phyloP scores from a whole-genome alignment of 2,888 invertebrate species.

The Chalcis sispes region DNA sequence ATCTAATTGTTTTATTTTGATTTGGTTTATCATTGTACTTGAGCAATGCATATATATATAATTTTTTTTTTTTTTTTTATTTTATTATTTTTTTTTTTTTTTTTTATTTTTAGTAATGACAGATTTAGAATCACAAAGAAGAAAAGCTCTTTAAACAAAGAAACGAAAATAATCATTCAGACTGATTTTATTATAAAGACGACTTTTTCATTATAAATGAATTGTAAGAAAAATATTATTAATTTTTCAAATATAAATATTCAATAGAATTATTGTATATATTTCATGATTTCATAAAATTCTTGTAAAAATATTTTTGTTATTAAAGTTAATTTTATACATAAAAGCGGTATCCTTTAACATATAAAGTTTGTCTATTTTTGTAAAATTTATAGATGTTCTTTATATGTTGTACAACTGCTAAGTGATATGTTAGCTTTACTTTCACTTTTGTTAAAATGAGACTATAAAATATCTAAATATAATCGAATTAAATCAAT shows the following conservation, averaged over 20 bases:
- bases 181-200: constrained; percentile 45
- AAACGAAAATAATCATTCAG: neutral
- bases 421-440: constrained; percentile 54
- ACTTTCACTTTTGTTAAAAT: constrained; percentile 44
- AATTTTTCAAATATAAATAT: constrained; percentile 40
- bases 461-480: constrained; percentile 19
- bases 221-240: constrained; percentile 30
- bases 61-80: no score
- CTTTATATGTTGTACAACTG: constrained; percentile 40
- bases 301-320: constrained; percentile 29
- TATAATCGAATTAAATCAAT: neutral
- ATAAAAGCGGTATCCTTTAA: constrained; percentile 25
- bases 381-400: constrained; percentile 26
- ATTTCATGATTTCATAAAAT: constrained; percentile 33
- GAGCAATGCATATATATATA: no score
- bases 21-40: no score
- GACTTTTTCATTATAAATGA: constrained; percentile 26
- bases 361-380: constrained; percentile 37
- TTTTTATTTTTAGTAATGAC: no score
- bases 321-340: constrained; percentile 50
- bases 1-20: constrained; percentile 10
- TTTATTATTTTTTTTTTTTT: no score
- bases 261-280: constrained; percentile 48
- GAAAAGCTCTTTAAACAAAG: no score
- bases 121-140: no score